Percentiles rank a stretch among this genome's conserved stretches.
Evolutionary conservation across 2,888 invertebrate genomes (phyloP).

Genomic region (Exocentrus adspersus): DNA sequence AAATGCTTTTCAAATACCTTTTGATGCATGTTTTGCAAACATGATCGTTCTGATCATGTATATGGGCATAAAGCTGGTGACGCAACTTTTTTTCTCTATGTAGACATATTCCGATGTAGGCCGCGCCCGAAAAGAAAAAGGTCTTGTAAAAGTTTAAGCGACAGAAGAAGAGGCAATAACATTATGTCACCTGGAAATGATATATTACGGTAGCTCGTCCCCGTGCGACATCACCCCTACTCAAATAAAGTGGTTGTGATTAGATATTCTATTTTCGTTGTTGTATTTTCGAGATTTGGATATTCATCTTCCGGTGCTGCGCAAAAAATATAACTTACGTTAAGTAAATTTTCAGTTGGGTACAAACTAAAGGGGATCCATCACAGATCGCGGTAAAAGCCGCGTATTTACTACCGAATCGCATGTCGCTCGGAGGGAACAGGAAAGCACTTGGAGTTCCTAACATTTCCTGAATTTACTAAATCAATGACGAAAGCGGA

Average conservation of each 20-base stretch:
- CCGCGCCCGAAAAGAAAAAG: no score
- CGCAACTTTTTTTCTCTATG: no score
- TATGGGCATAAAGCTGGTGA: no score
- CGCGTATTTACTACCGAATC: slow-evolving; percentile 51
- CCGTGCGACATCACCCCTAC: not conserved
- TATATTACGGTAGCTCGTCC: not conserved
- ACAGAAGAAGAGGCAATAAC: not conserved
- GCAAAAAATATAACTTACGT: no score
- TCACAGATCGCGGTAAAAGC: slow-evolving; percentile 11
- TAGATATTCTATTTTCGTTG: not conserved
- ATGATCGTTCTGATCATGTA: no score
- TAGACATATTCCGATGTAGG: no score
- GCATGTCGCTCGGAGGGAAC: slow-evolving; percentile 52
- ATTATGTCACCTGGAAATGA: not conserved
- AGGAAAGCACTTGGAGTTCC: slow-evolving; percentile 54
- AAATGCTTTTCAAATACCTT: no score
- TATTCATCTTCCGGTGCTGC: not conserved
- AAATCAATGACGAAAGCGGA: slow-evolving; percentile 50
- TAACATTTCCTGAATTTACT: slow-evolving; percentile 56
- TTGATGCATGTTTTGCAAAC: no score
- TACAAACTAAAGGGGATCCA: not conserved
- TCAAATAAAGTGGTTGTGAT: not conserved
- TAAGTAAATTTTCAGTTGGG: slow-evolving; percentile 19
- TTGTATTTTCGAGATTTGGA: not conserved
- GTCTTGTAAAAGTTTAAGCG: not conserved